Evolutionary conservation across 2,888 invertebrate genomes (phyloP).

Genomic region (Diadegma fenestrale): DNA sequence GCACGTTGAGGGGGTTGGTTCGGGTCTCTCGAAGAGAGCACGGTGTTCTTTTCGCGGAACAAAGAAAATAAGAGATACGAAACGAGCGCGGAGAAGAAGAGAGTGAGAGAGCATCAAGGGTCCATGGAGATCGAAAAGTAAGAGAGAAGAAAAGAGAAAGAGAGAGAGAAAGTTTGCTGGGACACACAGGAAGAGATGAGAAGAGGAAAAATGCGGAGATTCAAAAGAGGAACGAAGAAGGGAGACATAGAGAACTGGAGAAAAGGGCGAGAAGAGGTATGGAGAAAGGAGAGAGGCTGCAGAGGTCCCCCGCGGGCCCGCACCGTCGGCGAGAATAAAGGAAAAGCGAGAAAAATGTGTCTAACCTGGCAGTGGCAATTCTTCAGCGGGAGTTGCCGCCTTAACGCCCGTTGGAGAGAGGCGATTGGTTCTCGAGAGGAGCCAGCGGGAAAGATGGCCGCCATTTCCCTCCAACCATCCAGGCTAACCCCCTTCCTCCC

Average conservation of each 20-base stretch:
- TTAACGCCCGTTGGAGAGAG: constrained; percentile 82
- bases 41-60: constrained; percentile 75
- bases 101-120: constrained; percentile 57
- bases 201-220: constrained; percentile 52
- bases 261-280: constrained; percentile 54
- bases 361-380: constrained; percentile 85
- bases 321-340: constrained; percentile 83
- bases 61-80: constrained; percentile 83
- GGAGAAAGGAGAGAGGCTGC: constrained; percentile 60
- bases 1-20: constrained; percentile 65
- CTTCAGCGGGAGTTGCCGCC: constrained; percentile 85
- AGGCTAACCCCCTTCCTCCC: constrained; percentile 80
- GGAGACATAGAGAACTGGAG: constrained; percentile 62
- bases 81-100: constrained; percentile 73
- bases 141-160: constrained; percentile 44
- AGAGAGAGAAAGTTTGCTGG: constrained; percentile 61
- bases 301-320: constrained; percentile 75
- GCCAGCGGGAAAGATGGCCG: constrained; percentile 85
- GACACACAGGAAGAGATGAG: constrained; percentile 70
- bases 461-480: constrained; percentile 85
- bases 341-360: constrained; percentile 85
- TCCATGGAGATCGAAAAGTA: constrained; percentile 32
- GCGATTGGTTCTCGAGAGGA: constrained; percentile 84
- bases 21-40: constrained; percentile 57
- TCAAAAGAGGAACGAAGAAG: constrained; percentile 34